Percentiles rank a stretch among this genome's conserved stretches.
Conservation (phyloP, 2,888 invertebrate genomes). For the Xestia c-nigrum region DNA sequence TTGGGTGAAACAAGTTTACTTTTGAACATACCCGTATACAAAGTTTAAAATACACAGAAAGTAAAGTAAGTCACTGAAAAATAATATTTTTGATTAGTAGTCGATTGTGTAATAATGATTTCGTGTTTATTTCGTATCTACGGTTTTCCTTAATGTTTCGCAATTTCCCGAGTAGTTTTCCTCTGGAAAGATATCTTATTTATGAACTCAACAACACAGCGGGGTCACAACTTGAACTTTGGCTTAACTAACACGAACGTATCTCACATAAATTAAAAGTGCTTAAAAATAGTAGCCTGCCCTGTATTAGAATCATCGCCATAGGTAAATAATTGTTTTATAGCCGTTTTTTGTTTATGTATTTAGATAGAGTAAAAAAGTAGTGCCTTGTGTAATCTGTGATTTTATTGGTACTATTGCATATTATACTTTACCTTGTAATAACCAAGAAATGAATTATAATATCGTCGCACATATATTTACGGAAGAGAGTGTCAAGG, state of each 20-base stretch:
- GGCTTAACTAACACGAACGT: conserved; percentile 5
- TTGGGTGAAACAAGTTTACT: conserved; percentile 22
- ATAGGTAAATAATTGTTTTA: neutral
- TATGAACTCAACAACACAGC: conserved; percentile 3
- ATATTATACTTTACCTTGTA: neutral
- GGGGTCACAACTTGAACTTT: neutral
- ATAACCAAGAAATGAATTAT: neutral
- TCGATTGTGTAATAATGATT: neutral
- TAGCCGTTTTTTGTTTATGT: neutral
- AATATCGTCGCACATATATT: conserved; percentile 48
- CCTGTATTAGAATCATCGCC: neutral
- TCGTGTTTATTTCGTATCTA: neutral
- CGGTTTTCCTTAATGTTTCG: neutral
- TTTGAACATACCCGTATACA: neutral
- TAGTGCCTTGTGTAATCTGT: neutral
- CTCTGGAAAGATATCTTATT: neutral
- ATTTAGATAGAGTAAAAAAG: neutral
- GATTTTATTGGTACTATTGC: neutral
- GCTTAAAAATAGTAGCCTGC: neutral
- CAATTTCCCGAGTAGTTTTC: neutral
- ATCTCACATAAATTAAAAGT: neutral
- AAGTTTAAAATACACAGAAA: neutral
- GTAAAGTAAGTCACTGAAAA: neutral
- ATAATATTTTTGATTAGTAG: neutral
- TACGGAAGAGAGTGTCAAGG: conserved; percentile 67